A percentile compares a stretch with the other conserved stretches of the same genome.
phyloP scores from a whole-genome alignment of 2,797 vertebrate genomes.

The Leucoraja ocellata region DNA sequence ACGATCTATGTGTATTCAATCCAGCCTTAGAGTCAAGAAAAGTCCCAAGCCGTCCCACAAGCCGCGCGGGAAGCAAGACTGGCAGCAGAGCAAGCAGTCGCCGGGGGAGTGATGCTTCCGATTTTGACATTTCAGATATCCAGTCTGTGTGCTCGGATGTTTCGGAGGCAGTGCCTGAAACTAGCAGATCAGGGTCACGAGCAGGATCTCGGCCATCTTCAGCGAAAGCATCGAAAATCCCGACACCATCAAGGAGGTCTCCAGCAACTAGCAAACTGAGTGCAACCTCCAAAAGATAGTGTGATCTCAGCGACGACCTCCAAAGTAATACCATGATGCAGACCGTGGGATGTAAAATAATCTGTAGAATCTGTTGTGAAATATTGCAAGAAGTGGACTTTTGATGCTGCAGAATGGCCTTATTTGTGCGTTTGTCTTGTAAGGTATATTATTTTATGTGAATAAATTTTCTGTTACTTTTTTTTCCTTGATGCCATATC shows the following conservation, averaged over 20 bases:
- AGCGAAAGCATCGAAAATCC: slow-evolving; percentile 90
- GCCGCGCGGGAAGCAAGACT: slow-evolving; percentile 86
- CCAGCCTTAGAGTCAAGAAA: slow-evolving; percentile 64
- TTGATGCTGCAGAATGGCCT: slow-evolving; percentile 79
- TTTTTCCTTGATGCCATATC: slow-evolving; percentile 64
- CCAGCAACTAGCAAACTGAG: slow-evolving; percentile 76
- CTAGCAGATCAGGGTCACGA: slow-evolving; percentile 67
- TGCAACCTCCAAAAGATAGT: slow-evolving; percentile 92
- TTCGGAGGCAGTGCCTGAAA: slow-evolving; percentile 74
- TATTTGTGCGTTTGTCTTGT: slow-evolving; percentile 88
- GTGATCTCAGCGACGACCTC: slow-evolving; percentile 56
- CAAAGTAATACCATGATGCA: slow-evolving; percentile 74
- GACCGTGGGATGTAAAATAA: slow-evolving; percentile 93
- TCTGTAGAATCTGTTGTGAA: slow-evolving; percentile 85
- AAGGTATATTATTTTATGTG: slow-evolving; percentile 77
- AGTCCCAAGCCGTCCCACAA: slow-evolving; percentile 69
- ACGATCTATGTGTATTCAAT: slow-evolving; percentile 4
- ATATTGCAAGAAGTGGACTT: slow-evolving; percentile 78
- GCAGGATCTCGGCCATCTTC: slow-evolving; percentile 70
- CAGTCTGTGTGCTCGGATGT: slow-evolving; percentile 88
- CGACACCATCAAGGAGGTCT: slow-evolving; percentile 80
- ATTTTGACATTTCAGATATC: slow-evolving; percentile 98
- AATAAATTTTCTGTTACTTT: slow-evolving; percentile 67
- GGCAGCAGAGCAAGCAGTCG: slow-evolving; percentile 92
- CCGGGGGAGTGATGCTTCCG: slow-evolving; percentile 89